A percentile compares a stretch with the other conserved stretches of the same genome.
Conservation (phyloP, 2,797 vertebrate species). For the Onychomys arenicola region DNA sequence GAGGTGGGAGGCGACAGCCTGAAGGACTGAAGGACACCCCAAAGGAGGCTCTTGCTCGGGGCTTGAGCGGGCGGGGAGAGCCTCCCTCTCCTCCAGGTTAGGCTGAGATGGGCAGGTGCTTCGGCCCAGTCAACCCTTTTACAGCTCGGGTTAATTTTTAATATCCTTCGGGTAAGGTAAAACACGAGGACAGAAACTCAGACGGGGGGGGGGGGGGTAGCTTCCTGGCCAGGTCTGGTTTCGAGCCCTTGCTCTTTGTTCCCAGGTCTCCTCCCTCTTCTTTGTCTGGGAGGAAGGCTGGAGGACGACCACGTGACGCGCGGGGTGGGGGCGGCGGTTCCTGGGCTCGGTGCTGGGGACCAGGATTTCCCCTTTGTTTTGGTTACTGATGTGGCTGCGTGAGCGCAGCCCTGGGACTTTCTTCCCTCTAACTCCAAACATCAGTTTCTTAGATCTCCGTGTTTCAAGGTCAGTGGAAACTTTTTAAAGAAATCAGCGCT, state of each 20-base stretch:
- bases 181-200: constrained; percentile 45
- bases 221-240: background rate
- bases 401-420: background rate
- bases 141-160: constrained; percentile 71
- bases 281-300: constrained; percentile 27
- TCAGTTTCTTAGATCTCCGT: background rate
- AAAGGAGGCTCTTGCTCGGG: background rate
- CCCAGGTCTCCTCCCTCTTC: constrained; percentile 57
- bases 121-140: background rate
- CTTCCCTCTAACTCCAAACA: background rate
- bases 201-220: fast-evolving
- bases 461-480: background rate
- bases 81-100: background rate
- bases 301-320: constrained; percentile 9
- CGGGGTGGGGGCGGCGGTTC: background rate
- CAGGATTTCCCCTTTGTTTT: background rate
- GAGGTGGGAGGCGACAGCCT: background rate
- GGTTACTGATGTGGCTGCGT: background rate
- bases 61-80: fast-evolving
- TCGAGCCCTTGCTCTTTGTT: constrained; percentile 60
- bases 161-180: constrained; percentile 43
- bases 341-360: background rate
- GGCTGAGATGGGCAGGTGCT: background rate
- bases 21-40: background rate
- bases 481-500: background rate